phyloP scores from a whole-genome alignment of 2,113 vertebrate genomes.

The Lophotis ruficrista region DNA sequence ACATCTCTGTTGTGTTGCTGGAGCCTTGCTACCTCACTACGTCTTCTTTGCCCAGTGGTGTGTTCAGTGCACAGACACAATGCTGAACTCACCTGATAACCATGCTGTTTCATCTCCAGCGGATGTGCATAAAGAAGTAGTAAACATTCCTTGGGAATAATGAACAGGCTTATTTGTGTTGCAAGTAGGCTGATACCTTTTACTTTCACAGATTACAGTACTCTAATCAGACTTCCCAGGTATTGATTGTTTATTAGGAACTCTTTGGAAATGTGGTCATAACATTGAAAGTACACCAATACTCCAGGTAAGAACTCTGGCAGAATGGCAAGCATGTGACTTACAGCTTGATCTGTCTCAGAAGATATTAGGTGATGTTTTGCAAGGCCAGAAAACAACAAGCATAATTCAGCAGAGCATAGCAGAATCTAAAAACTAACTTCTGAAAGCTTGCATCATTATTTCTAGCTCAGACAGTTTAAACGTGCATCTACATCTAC shows the following conservation, averaged over 20 bases:
- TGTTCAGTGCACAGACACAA: background rate
- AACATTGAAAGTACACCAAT: background rate
- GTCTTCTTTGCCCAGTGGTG: background rate
- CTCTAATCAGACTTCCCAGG: background rate
- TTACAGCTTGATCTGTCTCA: background rate
- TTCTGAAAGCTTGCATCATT: background rate
- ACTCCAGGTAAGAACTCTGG: background rate
- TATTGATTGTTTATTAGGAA: background rate
- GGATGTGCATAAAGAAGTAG: background rate
- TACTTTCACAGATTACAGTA: background rate
- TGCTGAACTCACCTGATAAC: background rate
- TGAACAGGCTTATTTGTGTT: background rate
- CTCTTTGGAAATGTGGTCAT: accelerated
- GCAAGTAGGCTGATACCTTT: background rate
- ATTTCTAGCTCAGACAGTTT: background rate
- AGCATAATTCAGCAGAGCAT: background rate
- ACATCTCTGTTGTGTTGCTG: background rate
- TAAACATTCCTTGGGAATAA: background rate
- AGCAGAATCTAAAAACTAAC: background rate
- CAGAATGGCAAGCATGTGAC: background rate
- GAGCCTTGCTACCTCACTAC: background rate
- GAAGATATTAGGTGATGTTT: background rate
- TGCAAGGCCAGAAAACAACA: background rate
- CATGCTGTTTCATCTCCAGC: background rate
- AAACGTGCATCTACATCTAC: background rate